A percentile compares a stretch with the other conserved stretches of the same genome.
These are phyloP conservation scores for Idaea biselata DNA, from an alignment of 2,888 invertebrate genomes.

Conservation along the genomic window DNA sequence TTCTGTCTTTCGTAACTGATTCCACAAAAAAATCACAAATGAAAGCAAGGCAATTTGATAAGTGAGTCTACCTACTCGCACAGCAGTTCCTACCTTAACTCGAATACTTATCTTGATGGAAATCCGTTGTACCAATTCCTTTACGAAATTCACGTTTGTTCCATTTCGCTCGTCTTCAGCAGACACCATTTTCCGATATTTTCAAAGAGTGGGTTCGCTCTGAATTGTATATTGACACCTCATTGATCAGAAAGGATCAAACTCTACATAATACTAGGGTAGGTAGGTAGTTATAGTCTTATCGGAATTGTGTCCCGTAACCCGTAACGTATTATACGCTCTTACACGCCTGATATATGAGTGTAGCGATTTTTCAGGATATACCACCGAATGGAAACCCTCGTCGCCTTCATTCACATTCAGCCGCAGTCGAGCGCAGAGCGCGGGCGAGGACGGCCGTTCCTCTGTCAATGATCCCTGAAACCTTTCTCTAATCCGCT, in stretches of 20 bases:
- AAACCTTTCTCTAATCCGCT: slow-evolving; percentile 12
- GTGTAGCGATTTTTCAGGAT: slow-evolving; percentile 43
- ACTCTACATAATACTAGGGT: not conserved
- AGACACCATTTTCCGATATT: slow-evolving; percentile 13
- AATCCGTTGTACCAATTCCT: not conserved
- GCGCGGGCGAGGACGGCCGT: slow-evolving; percentile 55
- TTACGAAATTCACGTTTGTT: not conserved
- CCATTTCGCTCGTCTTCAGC: not conserved
- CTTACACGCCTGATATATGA: slow-evolving; percentile 27
- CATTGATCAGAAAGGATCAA: slow-evolving; percentile 26
- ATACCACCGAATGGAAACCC: slow-evolving; percentile 53
- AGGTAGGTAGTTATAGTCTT: not conserved
- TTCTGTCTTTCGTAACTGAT: no score
- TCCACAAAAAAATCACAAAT: no score
- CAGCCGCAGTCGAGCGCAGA: slow-evolving; percentile 65
- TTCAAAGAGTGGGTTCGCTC: not conserved
- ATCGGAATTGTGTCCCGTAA: slow-evolving; percentile 6
- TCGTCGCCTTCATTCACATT: slow-evolving; percentile 51
- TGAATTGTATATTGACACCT: slow-evolving; percentile 28
- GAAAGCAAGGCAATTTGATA: no score
- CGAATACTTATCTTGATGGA: not conserved
- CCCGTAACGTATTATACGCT: slow-evolving; percentile 8
- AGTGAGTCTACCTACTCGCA: no score
- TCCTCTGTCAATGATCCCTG: slow-evolving; percentile 17
- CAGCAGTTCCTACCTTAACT: no score